Evolutionary conservation across 2,888 invertebrate genomes (phyloP).

Genomic region (Dugesia japonica): DNA sequence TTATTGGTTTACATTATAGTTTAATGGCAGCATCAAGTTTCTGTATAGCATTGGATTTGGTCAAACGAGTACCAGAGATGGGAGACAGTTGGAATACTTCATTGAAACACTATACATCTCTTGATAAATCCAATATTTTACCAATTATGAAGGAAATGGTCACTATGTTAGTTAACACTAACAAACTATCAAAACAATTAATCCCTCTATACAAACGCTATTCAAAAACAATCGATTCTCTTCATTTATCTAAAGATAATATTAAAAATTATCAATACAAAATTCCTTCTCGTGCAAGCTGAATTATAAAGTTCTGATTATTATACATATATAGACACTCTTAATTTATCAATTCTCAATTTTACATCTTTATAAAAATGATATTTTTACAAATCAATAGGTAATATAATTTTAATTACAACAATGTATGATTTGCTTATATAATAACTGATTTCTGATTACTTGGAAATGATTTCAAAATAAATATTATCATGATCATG

Average conservation of each 20-base stretch:
- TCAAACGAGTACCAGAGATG: not conserved
- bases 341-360: not conserved
- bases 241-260: conserved; percentile 7
- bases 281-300: not conserved
- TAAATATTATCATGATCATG: not conserved
- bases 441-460: not conserved
- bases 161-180: not conserved
- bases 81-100: not conserved
- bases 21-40: not conserved
- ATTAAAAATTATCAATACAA: not conserved
- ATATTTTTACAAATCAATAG: not conserved
- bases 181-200: not conserved
- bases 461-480: conserved; percentile 12
- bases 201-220: not conserved
- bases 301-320: not conserved
- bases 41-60: not conserved
- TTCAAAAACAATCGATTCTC: not conserved
- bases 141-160: not conserved
- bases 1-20: not conserved
- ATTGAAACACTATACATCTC: not conserved
- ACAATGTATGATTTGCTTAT: no score
- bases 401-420: no score
- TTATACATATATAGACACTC: not conserved
- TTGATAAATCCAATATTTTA: not conserved
- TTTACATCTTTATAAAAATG: not conserved